Evolutionary conservation across 2,113 vertebrate species (phyloP), one percentile per base, ranked within the genome.

Genomic region (Sorex fumeus): DNA sequence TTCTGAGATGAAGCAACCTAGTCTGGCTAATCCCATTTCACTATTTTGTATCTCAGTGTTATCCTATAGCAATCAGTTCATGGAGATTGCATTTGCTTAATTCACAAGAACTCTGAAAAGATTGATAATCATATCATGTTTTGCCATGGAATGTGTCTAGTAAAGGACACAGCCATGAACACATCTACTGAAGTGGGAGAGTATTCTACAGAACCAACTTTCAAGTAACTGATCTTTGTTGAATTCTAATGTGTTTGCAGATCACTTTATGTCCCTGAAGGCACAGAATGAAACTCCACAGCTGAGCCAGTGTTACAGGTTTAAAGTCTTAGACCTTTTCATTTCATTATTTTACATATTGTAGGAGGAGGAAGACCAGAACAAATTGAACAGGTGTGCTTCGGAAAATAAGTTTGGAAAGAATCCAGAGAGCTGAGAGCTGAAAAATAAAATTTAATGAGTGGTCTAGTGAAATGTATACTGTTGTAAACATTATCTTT

Each of bases 361-460:
- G 36, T 50, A 25, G 60, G 78, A 91, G 64, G 80, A 96, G 53
- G 74, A 62, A 89, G 70, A 75, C 72, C 25, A 7, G 62, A 91
- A 91, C 89, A 89, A 92, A 96, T 91, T 91, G 84, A 96, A 89
- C 94, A 96, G 94, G 94, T 91, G 92, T 92, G 95, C 84, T 76
- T 89, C 60, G 81, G 88, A 93, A 95, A 95, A 91, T 92, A 91
- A 89, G 64, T 87, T 80, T 95, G 93, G 93, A 97, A 94, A 75
- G 77, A 93, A 76, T 92, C 92, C 94, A 95, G 87, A 84, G 50
- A 70, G 57, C 72, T 32, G n/a, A 78, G 47, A 27, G 32, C 64
- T 23, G 36, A 64, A 34, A 3, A 47, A 85, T 78, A 90, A 76
- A 88, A 91, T 81, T 57, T 84, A 93, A 93, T 67, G 67, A 95